Evolutionary conservation across 1,140 invertebrate genomes (phyloP).

Genomic region (Hyles vespertilio): DNA sequence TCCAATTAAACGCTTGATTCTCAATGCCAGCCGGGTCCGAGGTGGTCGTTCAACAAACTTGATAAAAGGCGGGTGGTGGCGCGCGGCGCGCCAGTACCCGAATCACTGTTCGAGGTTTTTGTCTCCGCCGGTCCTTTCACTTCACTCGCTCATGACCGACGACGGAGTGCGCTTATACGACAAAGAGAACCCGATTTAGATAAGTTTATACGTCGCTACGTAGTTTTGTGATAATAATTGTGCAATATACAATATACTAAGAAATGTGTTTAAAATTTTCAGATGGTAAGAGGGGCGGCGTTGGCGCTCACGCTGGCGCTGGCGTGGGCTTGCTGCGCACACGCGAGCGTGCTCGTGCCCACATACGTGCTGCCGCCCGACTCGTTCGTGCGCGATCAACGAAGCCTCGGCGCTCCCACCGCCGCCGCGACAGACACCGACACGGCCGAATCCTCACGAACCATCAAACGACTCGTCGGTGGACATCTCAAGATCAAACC

Average conservation of each 20-base stretch:
- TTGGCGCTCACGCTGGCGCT: constrained; percentile 66
- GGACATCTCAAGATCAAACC: constrained; percentile 77
- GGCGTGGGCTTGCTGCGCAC: constrained; percentile 52
- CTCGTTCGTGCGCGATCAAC: constrained; percentile 71
- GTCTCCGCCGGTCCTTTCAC: constrained; percentile 66
- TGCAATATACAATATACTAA: constrained; percentile 54
- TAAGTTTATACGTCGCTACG: constrained; percentile 51
- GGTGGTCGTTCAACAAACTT: constrained; percentile 59
- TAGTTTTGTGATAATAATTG: constrained; percentile 20
- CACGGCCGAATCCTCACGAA: constrained; percentile 66
- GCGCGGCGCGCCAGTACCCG: constrained; percentile 58
- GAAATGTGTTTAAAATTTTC: constrained; percentile 62
- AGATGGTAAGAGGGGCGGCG: constrained; percentile 74
- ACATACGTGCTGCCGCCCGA: constrained; percentile 73
- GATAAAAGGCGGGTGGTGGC: constrained; percentile 67
- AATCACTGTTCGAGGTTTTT: constrained; percentile 55
- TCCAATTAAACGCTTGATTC: constrained; percentile 72
- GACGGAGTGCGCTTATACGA: constrained; percentile 38
- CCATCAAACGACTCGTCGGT: constrained; percentile 77
- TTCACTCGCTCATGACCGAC: constrained; percentile 56
- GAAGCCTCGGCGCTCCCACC: constrained; percentile 46
- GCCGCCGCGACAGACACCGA: constrained; percentile 32
- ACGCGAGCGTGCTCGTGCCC: constrained; percentile 69
- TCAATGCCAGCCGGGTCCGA: constrained; percentile 69
- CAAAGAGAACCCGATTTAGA: constrained; percentile 59